These are phyloP conservation scores for Plecturocebus donacophilus DNA, from an alignment of 2,113 vertebrate species.

Conservation along the genomic window DNA sequence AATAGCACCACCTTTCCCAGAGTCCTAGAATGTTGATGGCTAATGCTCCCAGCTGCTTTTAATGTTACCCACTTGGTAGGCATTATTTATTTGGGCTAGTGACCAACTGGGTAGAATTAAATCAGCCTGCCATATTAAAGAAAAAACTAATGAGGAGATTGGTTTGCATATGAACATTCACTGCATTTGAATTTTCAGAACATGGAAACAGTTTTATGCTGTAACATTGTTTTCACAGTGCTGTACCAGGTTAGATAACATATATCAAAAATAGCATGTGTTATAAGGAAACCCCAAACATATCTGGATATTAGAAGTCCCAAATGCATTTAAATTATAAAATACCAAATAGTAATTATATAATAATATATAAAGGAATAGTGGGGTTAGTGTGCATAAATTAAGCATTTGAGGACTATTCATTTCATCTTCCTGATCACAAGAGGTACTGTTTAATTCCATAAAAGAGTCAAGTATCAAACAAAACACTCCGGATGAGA, in stretches of 20 bases:
- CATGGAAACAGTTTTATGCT: conserved; percentile 49
- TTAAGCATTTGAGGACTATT: conserved; percentile 54
- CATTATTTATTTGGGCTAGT: conserved; percentile 65
- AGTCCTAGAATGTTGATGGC: conserved; percentile 63
- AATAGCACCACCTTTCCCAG: conserved; percentile 67
- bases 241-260: conserved; percentile 56
- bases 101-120: conserved; percentile 58
- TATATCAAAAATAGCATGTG: conserved; percentile 48
- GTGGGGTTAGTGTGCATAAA: conserved; percentile 31
- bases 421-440: conserved; percentile 23
- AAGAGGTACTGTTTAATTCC: conserved; percentile 28
- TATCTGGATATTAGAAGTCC: conserved; percentile 38
- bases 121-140: conserved; percentile 68
- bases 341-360: conserved; percentile 44
- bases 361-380: conserved; percentile 53
- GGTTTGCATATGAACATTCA: conserved; percentile 40
- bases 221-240: conserved; percentile 44
- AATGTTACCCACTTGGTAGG: conserved; percentile 59
- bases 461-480: conserved; percentile 60
- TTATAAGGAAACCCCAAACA: neutral
- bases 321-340: conserved; percentile 51
- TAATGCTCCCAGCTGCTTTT: conserved; percentile 62
- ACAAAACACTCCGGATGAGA: conserved; percentile 42
- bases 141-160: conserved; percentile 67
- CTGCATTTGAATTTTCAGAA: conserved; percentile 49